Percentiles rank a stretch among this genome's conserved stretches.
Conservation (phyloP, 2,113 vertebrate genomes). For the Bufo gargarizans region DNA sequence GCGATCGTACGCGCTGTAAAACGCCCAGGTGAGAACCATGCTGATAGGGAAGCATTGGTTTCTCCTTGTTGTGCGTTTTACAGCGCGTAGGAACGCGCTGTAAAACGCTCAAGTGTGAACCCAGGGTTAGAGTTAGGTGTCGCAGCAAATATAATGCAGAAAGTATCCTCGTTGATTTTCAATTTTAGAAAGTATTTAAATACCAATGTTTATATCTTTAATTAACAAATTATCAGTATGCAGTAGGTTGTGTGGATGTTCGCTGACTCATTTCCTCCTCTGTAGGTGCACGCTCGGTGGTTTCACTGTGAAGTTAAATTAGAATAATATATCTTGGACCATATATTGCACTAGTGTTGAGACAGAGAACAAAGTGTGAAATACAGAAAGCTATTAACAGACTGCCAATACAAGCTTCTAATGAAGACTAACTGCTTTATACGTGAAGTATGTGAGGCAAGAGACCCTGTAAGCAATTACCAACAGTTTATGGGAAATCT, state of each 20-base stretch:
- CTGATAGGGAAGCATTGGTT: no score
- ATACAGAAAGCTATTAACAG: slow-evolving; percentile 31
- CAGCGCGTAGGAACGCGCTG: no score
- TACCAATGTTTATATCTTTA: slow-evolving; percentile 12
- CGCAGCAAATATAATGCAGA: neutral
- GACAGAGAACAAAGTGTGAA: slow-evolving; percentile 4
- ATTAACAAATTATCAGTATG: slow-evolving; percentile 1
- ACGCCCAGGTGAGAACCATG: no score
- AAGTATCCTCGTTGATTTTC: neutral
- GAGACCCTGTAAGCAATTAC: slow-evolving; percentile 47
- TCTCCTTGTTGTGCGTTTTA: no score
- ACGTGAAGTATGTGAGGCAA: slow-evolving; percentile 17
- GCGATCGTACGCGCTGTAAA: no score
- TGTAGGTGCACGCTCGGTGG: neutral
- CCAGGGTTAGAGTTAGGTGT: neutral
- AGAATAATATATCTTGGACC: slow-evolving; percentile 15
- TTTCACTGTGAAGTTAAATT: slow-evolving; percentile 4
- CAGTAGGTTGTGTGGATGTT: neutral
- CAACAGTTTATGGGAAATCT: slow-evolving; percentile 54
- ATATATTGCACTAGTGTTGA: slow-evolving; percentile 1
- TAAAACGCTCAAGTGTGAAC: no score
- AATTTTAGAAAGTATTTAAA: neutral
- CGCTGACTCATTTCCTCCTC: neutral
- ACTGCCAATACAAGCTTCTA: slow-evolving; percentile 42
- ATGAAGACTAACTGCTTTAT: slow-evolving; percentile 52